A percentile compares a stretch with the other conserved stretches of the same genome.
These are phyloP conservation scores for Phenganax subtilis DNA, from an alignment of 92 coral and sea anemone genomes.

Conservation along the genomic window DNA sequence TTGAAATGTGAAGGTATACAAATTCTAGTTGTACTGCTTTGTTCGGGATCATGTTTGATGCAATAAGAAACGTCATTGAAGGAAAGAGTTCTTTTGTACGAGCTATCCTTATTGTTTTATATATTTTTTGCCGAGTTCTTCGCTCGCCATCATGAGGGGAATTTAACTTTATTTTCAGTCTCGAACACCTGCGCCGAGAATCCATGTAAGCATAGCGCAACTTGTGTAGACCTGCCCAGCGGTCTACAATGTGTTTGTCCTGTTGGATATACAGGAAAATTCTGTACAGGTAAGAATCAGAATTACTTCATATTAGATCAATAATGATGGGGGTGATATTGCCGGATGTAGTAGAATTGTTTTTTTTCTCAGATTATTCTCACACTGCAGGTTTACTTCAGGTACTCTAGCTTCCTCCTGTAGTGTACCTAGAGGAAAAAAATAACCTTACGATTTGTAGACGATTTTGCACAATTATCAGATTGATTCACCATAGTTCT, in stretches of 20 bases:
- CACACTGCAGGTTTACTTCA: not conserved
- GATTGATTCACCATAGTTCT: not conserved
- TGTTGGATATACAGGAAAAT: slow-evolving; percentile 35
- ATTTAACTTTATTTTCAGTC: slow-evolving; percentile 30
- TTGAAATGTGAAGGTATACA: slow-evolving; percentile 27
- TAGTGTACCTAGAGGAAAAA: not conserved
- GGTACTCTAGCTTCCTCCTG: slow-evolving; percentile 21
- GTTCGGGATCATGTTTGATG: no score
- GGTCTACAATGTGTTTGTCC: slow-evolving; percentile 56
- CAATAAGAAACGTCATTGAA: no score
- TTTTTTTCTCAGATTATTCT: no score
- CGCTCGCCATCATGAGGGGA: not conserved
- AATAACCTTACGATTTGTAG: not conserved
- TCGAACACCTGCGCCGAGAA: slow-evolving; percentile 65
- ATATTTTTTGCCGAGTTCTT: no score
- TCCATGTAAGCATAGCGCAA: slow-evolving; percentile 48
- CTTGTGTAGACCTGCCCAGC: slow-evolving; percentile 34
- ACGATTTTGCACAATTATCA: no score
- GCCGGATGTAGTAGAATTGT: no score
- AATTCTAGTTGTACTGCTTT: not conserved
- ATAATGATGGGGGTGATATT: no score
- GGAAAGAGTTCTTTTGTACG: no score
- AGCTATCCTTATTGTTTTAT: no score
- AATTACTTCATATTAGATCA: no score
- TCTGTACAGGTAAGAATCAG: slow-evolving; percentile 21